Percentiles rank a stretch among this genome's conserved stretches.
These are phyloP conservation scores for Musca domestica DNA, from an alignment of 1,140 invertebrate species.

Conservation along the genomic window DNA sequence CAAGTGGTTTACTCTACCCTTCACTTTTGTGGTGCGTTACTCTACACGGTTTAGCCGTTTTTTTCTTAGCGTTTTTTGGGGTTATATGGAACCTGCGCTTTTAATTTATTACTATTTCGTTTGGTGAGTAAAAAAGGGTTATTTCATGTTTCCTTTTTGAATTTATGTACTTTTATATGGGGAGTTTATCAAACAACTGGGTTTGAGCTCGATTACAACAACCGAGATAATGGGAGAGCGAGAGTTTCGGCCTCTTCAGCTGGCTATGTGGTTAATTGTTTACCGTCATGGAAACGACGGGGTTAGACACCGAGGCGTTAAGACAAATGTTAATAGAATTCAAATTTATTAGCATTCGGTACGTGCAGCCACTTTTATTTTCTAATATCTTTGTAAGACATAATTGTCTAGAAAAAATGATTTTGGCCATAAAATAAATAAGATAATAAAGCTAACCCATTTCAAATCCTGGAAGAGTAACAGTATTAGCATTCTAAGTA, in stretches of 20 bases:
- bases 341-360: conserved; percentile 2
- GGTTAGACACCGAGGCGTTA: background rate
- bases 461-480: no score
- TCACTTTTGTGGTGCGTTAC: background rate
- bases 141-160: no score
- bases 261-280: no score
- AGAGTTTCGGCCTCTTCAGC: no score
- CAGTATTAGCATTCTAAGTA: no score
- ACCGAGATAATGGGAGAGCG: no score
- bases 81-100: conserved; percentile 9
- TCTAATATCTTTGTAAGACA: background rate
- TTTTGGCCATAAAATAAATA: no score
- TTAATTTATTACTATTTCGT: conserved; percentile 17
- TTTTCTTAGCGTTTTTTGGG: background rate
- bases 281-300: no score
- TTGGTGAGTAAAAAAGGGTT: background rate
- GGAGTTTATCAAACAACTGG: background rate
- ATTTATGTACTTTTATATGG: no score
- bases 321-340: conserved; percentile 12
- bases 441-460: no score
- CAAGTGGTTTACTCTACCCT: background rate
- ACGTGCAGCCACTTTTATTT: background rate
- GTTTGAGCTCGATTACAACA: no score
- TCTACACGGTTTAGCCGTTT: background rate
- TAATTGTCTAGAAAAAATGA: background rate